Conservation (phyloP, 64 coral and sea anemone species). For the Catalaphyllia jardinei region DNA sequence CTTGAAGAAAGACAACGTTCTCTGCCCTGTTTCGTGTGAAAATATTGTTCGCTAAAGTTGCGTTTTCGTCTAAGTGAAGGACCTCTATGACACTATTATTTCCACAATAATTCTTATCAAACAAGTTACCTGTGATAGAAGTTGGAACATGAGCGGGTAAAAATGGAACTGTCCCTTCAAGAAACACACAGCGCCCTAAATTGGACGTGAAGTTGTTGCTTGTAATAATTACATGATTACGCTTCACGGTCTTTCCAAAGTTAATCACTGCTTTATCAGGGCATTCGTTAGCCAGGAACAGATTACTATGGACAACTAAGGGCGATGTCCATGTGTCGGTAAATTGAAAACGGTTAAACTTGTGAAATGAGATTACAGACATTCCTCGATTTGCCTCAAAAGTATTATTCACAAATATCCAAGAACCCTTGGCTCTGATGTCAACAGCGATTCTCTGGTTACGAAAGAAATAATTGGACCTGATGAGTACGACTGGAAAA, state of each 20-base stretch:
- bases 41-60: conserved; percentile 48
- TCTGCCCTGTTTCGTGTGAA: conserved; percentile 44
- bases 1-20: conserved; percentile 32
- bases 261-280: conserved; percentile 47
- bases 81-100: conserved; percentile 32
- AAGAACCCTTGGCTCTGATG: neutral
- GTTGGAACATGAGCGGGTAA: neutral
- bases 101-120: conserved; percentile 35
- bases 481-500: neutral
- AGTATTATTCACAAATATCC: conserved; percentile 28
- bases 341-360: neutral
- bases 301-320: conserved; percentile 28
- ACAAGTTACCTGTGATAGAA: conserved; percentile 38
- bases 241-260: neutral
- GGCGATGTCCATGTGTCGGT: neutral
- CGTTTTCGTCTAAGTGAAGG: conserved; percentile 25
- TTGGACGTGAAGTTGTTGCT: conserved; percentile 59
- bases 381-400: conserved; percentile 55
- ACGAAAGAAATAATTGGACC: conserved; percentile 29
- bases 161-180: conserved; percentile 13
- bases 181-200: conserved; percentile 20
- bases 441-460: conserved; percentile 50
- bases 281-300: conserved; percentile 40
- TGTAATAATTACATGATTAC: neutral
- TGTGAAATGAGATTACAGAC: neutral